Evolutionary conservation across 2,113 vertebrate species (phyloP).

Genomic region (Ariopsis seemanni): DNA sequence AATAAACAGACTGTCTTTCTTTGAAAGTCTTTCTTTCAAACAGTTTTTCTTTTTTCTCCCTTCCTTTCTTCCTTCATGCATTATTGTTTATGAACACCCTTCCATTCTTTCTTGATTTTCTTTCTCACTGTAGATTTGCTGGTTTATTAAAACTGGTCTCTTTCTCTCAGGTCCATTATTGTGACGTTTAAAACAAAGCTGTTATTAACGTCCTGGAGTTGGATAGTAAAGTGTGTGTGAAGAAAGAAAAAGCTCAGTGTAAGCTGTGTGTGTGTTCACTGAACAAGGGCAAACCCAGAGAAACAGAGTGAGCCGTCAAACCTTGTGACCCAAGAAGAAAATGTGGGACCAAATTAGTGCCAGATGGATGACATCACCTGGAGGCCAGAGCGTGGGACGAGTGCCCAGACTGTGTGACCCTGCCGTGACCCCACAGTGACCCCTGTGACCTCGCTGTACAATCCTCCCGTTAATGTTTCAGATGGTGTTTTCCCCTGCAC

Average conservation of each 20-base stretch:
- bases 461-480: not conserved
- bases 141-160: not conserved
- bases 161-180: not conserved
- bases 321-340: not conserved
- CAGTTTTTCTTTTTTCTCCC: too few relatives aligned
- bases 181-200: not conserved
- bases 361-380: conserved; percentile 27
- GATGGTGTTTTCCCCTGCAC: conserved; percentile 20
- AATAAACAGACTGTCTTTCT: too few relatives aligned
- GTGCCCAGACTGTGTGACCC: conserved; percentile 11
- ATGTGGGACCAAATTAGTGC: conserved; percentile 33
- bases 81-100: not conserved
- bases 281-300: conserved; percentile 27
- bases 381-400: conserved; percentile 10
- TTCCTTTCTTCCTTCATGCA: too few relatives aligned
- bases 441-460: conserved; percentile 15
- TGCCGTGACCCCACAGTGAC: not conserved
- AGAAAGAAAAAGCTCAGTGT: too few relatives aligned
- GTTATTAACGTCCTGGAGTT: too few relatives aligned
- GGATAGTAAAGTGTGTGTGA: not conserved
- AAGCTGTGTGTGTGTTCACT: not conserved
- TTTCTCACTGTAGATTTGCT: not conserved
- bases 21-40: too few relatives aligned
- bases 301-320: not conserved
- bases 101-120: too few relatives aligned